Conservation (phyloP, 2,797 vertebrate genomes). For the Spheniscus humboldti region DNA sequence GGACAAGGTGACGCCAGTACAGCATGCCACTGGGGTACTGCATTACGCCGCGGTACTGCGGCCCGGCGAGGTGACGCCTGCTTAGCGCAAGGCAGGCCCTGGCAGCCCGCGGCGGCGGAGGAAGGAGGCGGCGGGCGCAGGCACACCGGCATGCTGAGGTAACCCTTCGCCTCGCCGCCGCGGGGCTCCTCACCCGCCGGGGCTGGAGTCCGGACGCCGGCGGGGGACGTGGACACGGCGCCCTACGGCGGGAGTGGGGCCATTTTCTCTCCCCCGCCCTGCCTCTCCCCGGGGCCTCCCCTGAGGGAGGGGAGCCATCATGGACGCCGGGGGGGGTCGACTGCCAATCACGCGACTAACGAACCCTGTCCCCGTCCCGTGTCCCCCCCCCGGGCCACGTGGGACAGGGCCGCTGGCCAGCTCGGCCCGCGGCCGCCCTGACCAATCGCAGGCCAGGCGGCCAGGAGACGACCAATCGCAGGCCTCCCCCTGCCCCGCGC, state of each 20-base stretch:
- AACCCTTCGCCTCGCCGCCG: neutral
- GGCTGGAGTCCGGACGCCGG: too few relatives aligned
- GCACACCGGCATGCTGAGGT: neutral
- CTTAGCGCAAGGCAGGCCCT: neutral
- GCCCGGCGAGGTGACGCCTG: neutral
- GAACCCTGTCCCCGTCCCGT: too few relatives aligned
- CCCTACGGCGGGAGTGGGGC: too few relatives aligned
- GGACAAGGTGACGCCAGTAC: neutral
- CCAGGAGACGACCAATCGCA: fast-evolving
- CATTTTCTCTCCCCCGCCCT: fast-evolving
- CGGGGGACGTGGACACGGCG: too few relatives aligned
- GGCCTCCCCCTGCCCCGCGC: fast-evolving
- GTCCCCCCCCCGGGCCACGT: too few relatives aligned
- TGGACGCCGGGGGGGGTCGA: neutral
- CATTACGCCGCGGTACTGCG: neutral
- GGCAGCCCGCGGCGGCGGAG: neutral
- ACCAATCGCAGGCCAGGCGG: neutral
- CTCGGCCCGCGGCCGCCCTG: neutral
- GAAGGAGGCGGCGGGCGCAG: neutral
- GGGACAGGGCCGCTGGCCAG: too few relatives aligned
- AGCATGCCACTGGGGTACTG: neutral
- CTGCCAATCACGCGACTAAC: neutral
- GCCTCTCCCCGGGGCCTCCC: fast-evolving
- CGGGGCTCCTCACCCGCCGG: neutral
- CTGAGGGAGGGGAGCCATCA: neutral